Base-by-base conservation (phyloP, 2,797 vertebrate species). In the Fistularia commersonii region DNA sequence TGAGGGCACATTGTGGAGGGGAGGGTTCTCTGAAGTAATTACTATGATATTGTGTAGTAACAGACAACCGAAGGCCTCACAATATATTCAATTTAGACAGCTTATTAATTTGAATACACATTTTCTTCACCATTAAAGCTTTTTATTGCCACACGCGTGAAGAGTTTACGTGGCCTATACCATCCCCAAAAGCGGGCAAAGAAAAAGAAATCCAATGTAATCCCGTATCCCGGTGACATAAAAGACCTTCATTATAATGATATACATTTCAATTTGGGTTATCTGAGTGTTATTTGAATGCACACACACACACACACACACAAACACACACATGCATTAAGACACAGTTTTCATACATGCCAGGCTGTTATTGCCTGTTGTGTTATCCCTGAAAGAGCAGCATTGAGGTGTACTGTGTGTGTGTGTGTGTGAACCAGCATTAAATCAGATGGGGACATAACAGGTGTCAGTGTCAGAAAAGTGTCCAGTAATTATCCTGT, bases 391-490 rank as follows among this genome's bases (percentile, higher is more conserved):
- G 61, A 74, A 74, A 74, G 55, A 79, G 57, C 48, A 56, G 66
- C 39, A 43, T 58, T 48, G 52, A 45, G 44, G 58, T 43, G 15
- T 37, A 48, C 55, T 42, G 62, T 67, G 72, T 76, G 66, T 23
- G 23, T 23, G 23, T 23, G 23, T 23, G 23, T 4, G 23, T 57
- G 69, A 66, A 74, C 55, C 60, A 41, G 60, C 44, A 39, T 64
- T 60, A 41, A 72, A 62, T 73, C 70, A 75, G 57, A 51, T 70
- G 55, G 62, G 66, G 53, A 61, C 7, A 64, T 73, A 76, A 80
- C 72, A 80, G 70, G 78, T 77, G 82, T 74, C 67, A 57, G 52
- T 63, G 66, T 82, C 72, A 80, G 74, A 77, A 72, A 76, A 53
- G 64, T 54, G 51, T 78, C 71, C 74, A 79, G 60, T 60, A 76